phyloP scores from a whole-genome alignment of 2,888 invertebrate genomes.

The Gnatocerus cornutus region DNA sequence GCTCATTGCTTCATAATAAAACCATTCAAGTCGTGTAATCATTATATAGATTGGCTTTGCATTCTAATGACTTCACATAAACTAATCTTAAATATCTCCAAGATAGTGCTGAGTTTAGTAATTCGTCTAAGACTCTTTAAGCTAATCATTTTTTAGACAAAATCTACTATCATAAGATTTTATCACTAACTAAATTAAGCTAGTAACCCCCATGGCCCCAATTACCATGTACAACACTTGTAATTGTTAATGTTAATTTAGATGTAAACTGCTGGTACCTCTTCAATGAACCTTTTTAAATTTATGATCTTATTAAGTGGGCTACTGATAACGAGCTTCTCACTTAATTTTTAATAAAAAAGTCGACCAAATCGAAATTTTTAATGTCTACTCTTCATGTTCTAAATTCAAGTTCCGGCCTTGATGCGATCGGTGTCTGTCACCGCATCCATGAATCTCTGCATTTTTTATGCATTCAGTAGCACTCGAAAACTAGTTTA shows the following conservation, averaged over 20 bases:
- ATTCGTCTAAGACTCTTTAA: too few relatives aligned
- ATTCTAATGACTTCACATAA: slow-evolving; percentile 27
- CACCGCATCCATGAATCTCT: slow-evolving; percentile 16
- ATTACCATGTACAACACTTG: too few relatives aligned
- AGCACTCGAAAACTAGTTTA: background rate
- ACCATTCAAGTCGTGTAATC: slow-evolving; percentile 25
- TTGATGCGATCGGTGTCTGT: slow-evolving; percentile 38
- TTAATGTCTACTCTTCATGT: background rate
- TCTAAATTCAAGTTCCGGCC: slow-evolving; percentile 18
- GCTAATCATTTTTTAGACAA: too few relatives aligned
- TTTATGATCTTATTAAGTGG: too few relatives aligned
- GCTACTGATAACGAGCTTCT: too few relatives aligned
- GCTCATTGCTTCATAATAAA: background rate
- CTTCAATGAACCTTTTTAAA: too few relatives aligned
- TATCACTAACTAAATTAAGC: too few relatives aligned
- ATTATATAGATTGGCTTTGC: slow-evolving; percentile 28
- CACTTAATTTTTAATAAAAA: too few relatives aligned
- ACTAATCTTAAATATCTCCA: slow-evolving; percentile 14
- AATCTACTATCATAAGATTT: too few relatives aligned
- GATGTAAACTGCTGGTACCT: too few relatives aligned
- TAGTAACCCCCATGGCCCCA: too few relatives aligned
- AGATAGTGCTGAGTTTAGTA: background rate
- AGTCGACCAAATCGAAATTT: background rate
- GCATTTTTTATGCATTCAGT: slow-evolving; percentile 16
- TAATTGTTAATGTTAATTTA: too few relatives aligned